These are phyloP conservation scores for Eupithecia tripunctaria DNA, from an alignment of 2,888 invertebrate genomes.

Conservation along the genomic window DNA sequence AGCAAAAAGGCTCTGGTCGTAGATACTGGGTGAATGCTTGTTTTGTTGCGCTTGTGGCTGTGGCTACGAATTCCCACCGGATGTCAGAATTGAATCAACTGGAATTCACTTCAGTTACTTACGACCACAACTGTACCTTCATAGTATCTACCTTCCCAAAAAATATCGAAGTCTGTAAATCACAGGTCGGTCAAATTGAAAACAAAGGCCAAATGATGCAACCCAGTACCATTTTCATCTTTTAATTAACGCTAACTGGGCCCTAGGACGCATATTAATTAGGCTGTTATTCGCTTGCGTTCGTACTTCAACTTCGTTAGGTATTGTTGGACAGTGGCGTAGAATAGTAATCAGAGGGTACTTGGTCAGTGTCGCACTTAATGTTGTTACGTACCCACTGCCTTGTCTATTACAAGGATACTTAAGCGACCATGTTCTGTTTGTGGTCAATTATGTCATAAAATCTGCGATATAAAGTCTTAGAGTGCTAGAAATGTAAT, in stretches of 20 bases:
- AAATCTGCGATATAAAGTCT: neutral
- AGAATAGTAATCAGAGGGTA: conserved; percentile 30
- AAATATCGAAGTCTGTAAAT: conserved; percentile 8
- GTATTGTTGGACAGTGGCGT: conserved; percentile 31
- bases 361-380: conserved; percentile 26
- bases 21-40: neutral
- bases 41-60: neutral
- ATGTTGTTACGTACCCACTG: conserved; percentile 21
- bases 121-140: neutral
- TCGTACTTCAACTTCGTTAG: conserved; percentile 42
- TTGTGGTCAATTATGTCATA: neutral
- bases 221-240: conserved; percentile 42
- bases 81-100: conserved; percentile 2
- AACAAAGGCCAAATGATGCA: conserved; percentile 43
- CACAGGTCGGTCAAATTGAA: conserved; percentile 30
- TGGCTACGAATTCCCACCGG: neutral
- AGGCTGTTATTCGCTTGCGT: conserved; percentile 39
- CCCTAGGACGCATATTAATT: conserved; percentile 45
- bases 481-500: neutral
- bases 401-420: neutral
- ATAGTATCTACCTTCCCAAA: neutral
- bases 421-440: neutral
- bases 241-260: conserved; percentile 44
- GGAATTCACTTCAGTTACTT: conserved; percentile 2
- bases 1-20: no score